phyloP scores from a whole-genome alignment of 2,797 vertebrate genomes.

The Manis crassicaudata region DNA sequence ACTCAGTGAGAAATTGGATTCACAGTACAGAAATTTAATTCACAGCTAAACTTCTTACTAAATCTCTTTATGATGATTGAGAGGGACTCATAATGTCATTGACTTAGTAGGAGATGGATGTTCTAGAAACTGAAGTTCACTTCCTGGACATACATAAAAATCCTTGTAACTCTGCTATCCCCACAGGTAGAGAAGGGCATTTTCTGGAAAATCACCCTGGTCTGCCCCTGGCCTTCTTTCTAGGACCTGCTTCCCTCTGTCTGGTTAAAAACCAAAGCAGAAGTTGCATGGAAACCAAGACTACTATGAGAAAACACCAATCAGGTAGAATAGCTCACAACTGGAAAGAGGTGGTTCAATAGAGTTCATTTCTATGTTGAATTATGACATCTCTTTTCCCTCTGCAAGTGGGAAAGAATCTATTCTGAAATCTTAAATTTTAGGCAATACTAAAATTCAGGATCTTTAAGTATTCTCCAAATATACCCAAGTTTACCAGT shows the following conservation, averaged over 20 bases:
- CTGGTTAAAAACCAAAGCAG: slow-evolving; percentile 3
- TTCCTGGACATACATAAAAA: not conserved
- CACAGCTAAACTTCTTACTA: not conserved
- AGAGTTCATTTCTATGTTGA: not conserved
- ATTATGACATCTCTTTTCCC: not conserved
- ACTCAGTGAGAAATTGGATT: not conserved
- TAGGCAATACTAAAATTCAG: not conserved
- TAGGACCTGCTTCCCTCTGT: not conserved
- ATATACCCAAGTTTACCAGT: not conserved
- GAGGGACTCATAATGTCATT: not conserved
- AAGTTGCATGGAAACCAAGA: slow-evolving; percentile 8
- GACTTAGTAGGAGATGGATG: not conserved
- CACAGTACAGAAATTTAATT: not conserved
- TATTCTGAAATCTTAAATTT: slow-evolving; percentile 34
- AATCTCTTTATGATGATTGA: not conserved
- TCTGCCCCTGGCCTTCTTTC: not conserved
- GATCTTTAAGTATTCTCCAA: not conserved
- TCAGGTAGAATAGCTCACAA: not conserved
- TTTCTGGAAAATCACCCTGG: slow-evolving; percentile 5
- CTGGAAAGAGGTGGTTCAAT: not conserved
- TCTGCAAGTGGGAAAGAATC: not conserved
- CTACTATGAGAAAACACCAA: not conserved
- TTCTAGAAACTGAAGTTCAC: not conserved
- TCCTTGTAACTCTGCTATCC: not conserved
- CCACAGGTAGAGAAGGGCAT: not conserved